These are phyloP conservation scores for Harpagifer antarcticus DNA, from an alignment of 2,797 vertebrate genomes.

Conservation along the genomic window DNA sequence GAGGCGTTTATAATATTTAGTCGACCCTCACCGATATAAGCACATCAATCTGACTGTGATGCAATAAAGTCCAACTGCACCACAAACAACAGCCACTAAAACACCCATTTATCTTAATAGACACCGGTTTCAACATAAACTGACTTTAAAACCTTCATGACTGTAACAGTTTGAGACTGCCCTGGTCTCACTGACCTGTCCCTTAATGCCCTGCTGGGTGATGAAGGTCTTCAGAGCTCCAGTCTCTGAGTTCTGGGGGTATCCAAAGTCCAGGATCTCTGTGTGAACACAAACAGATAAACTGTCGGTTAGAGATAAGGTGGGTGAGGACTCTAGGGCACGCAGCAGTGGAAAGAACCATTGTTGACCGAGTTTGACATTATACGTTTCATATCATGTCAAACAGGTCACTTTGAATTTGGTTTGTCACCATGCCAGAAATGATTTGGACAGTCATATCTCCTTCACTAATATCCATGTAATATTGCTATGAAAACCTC, in stretches of 20 bases:
- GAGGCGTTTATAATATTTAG: not conserved
- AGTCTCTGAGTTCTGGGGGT: slow-evolving; percentile 99
- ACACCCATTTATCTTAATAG: not conserved
- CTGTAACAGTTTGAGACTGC: not conserved
- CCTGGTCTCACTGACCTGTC: slow-evolving; percentile 88
- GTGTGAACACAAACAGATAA: slow-evolving; percentile 57
- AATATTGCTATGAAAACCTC: too few species aligned
- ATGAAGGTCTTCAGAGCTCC: slow-evolving; percentile 99
- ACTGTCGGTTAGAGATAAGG: slow-evolving; percentile 44
- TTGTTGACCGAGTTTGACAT: not conserved
- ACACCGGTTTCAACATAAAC: not conserved
- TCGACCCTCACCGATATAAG: not conserved
- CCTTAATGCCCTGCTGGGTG: slow-evolving; percentile 99
- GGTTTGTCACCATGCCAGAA: too few species aligned
- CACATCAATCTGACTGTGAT: not conserved
- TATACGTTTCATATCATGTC: too few species aligned
- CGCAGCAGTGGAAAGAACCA: not conserved
- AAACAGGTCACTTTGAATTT: too few species aligned
- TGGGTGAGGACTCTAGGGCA: not conserved
- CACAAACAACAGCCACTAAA: too few species aligned
- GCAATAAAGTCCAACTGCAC: not conserved
- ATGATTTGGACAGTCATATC: too few species aligned
- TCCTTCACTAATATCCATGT: too few species aligned
- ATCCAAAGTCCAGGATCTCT: slow-evolving; percentile 99
- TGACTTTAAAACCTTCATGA: not conserved